Percentiles rank a stretch among this genome's conserved stretches.
These are phyloP conservation scores for Tragelaphus buxtoni DNA, from an alignment of 2,113 vertebrate genomes.

Conservation along the genomic window DNA sequence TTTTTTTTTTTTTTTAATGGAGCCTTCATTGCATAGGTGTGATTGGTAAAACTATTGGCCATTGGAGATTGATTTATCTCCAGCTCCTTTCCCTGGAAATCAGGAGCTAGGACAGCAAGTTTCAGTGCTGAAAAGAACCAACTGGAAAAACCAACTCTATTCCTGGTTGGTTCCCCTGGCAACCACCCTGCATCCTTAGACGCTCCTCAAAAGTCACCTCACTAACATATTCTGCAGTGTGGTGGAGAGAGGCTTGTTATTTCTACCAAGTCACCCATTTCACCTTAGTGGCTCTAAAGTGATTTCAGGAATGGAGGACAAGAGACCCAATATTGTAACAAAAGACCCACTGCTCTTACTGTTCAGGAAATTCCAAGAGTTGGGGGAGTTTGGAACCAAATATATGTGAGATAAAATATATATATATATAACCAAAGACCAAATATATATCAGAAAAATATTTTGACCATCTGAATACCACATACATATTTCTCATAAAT, in stretches of 20 bases:
- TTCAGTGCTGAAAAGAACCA: not conserved
- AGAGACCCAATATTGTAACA: not conserved
- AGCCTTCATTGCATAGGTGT: accelerated
- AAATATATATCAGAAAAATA: not conserved
- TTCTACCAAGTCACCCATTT: not conserved
- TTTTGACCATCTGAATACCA: not conserved
- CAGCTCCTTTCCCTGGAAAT: not conserved
- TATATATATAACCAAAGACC: not conserved
- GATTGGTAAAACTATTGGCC: not conserved
- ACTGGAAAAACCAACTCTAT: not conserved
- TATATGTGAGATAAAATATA: not conserved
- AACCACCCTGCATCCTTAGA: not conserved
- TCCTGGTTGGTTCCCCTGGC: not conserved
- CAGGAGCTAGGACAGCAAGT: too few relatives aligned
- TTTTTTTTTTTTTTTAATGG: too few relatives aligned
- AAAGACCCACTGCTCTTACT: not conserved
- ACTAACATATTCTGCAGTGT: not conserved
- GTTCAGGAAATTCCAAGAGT: not conserved
- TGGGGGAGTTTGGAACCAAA: not conserved
- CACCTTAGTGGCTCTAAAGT: too few relatives aligned
- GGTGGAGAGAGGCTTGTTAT: not conserved
- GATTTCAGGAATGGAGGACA: not conserved
- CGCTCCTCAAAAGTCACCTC: not conserved
- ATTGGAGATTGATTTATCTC: not conserved
- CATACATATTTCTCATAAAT: not conserved